Conservation (phyloP, 2,113 vertebrate genomes). For the Orientallactaga bullata region DNA sequence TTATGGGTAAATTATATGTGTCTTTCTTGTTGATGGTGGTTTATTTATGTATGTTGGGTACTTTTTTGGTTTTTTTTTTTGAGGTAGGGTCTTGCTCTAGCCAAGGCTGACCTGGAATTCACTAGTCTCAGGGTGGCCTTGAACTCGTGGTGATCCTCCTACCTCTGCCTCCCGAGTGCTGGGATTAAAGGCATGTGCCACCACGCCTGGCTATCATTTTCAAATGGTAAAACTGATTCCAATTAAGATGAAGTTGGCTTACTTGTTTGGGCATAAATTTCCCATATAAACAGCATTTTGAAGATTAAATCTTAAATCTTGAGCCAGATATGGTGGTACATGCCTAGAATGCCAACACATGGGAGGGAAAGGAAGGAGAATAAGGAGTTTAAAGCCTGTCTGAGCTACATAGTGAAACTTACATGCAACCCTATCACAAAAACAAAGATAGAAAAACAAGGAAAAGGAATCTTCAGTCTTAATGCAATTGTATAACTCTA, state of each 20-base stretch:
- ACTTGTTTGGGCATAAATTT: background rate
- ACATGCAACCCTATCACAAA: background rate
- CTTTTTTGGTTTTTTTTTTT: too few species aligned
- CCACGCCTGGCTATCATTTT: background rate
- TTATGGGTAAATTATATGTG: too few species aligned
- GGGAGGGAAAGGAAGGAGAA: background rate
- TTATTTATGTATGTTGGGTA: too few species aligned
- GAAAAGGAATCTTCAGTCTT: background rate
- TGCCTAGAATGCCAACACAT: background rate
- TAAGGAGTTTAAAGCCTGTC: background rate
- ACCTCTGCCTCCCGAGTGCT: too few species aligned
- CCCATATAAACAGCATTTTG: background rate
- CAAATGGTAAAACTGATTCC: background rate
- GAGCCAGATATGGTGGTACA: background rate
- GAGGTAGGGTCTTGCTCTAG: too few species aligned
- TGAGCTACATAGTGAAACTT: background rate
- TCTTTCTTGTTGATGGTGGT: too few species aligned
- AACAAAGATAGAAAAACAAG: background rate
- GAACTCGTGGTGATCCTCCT: too few species aligned
- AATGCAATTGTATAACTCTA: background rate
- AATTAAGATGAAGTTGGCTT: conserved; percentile 16
- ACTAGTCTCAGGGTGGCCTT: too few species aligned
- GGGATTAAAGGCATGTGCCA: too few species aligned
- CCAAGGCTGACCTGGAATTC: too few species aligned
- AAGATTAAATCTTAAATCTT: conserved; percentile 1